Evolutionary conservation across 2,797 vertebrate species (phyloP), one percentile per base, ranked within the genome.

Genomic region (Sternotherus odoratus): DNA sequence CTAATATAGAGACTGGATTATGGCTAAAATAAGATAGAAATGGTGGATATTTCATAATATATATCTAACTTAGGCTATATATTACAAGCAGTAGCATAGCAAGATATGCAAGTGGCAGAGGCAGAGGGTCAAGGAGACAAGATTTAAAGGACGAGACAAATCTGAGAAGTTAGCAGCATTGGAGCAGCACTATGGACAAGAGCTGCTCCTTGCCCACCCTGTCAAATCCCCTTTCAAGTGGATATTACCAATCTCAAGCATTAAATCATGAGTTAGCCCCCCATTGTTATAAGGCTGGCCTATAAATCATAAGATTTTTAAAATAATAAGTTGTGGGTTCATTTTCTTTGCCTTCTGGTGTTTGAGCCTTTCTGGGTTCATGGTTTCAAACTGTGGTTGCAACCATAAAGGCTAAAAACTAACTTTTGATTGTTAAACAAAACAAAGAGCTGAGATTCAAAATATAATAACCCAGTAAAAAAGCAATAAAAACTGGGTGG

Each of bases 231-330:
- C 75, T 50, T 19, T 50, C 19, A 77, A 77, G 48, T 77, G 16
- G 10, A 6, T 80, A 7, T 15, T 79, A 54, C 23, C 1, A 51
- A 66, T 12, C 12, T 2, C 5, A 28, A 36, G 1, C 2, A 15
- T 69, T 87, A 17, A 60, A 26, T 24, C 57, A 36, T 12, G 56
- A 46, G 66, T 57, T 57, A 15, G 28, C 56, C 28, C 11, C 54
- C 54, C 24, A 28, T 26, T 56, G 54, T 12, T 28, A 56, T 56
- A 28, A 28, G 11, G 12, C 12, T 12, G 26, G 54, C 26, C 26
- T 28, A 56, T 56, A 28, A 56, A 26, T 6, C 5, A 28, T 28
- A 28, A 6, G 51, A 26, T 19, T 1, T 78, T 89, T 13, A 66
- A 23, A 43, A 89, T 19, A 79, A 24, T 43, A 48, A 7, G 5